These are phyloP conservation scores for Teleogryllus occipitalis DNA, from an alignment of 1,140 invertebrate species.

Conservation along the genomic window DNA sequence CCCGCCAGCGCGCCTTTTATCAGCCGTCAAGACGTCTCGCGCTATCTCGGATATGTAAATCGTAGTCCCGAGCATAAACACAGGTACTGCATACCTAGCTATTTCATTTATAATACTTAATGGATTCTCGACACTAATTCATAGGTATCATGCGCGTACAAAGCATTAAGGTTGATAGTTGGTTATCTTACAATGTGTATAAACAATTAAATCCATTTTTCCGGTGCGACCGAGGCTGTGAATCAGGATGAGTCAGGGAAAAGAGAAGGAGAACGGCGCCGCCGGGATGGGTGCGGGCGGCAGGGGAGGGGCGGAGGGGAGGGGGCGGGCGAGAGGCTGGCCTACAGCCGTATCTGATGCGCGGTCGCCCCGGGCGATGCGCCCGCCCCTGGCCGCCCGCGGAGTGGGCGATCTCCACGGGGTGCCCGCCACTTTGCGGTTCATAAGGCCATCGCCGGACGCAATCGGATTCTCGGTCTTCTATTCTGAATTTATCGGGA, in stretches of 20 bases:
- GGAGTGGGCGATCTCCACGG: no score
- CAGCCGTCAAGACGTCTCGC: not conserved
- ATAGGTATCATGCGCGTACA: not conserved
- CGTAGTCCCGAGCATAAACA: not conserved
- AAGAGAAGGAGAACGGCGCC: not conserved
- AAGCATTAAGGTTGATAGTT: constrained; percentile 5
- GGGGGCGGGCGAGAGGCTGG: not conserved
- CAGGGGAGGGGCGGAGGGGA: not conserved
- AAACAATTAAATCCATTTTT: not conserved
- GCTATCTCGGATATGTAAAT: constrained; percentile 4
- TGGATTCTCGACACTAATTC: not conserved
- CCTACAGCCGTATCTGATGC: no score
- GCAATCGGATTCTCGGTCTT: no score
- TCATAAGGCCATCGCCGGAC: no score
- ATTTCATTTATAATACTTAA: constrained; percentile 6
- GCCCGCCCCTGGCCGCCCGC: no score
- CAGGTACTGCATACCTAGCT: not conserved
- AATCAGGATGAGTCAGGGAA: not conserved
- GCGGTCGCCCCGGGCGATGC: no score
- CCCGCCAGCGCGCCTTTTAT: not conserved
- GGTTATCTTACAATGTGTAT: not conserved
- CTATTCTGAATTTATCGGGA: no score
- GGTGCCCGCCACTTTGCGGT: no score
- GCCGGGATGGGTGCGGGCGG: not conserved
- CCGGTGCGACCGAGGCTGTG: not conserved